phyloP scores from a whole-genome alignment of 2,113 vertebrate genomes.

The Bettongia penicillata region DNA sequence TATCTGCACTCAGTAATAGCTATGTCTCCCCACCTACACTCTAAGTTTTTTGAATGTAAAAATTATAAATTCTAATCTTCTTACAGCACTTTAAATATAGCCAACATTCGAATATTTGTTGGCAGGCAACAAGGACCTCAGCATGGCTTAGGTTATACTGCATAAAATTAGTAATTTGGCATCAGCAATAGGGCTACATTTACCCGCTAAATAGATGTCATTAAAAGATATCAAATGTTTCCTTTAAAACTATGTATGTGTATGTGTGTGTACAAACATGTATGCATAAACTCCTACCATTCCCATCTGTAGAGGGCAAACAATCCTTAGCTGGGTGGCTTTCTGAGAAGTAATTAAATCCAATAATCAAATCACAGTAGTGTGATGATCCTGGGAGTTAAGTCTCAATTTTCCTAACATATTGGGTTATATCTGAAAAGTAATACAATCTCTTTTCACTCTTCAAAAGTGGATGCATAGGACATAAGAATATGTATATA shows the following conservation, averaged over 20 bases:
- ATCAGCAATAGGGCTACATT: not conserved
- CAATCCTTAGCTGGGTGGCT: slow-evolving; percentile 25
- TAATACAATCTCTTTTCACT: slow-evolving; percentile 10
- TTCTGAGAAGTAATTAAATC: slow-evolving; percentile 53
- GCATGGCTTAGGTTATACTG: not conserved
- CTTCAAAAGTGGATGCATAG: slow-evolving; percentile 24
- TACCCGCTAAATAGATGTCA: not conserved
- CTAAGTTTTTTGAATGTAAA: not conserved
- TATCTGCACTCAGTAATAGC: not conserved
- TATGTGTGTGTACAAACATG: too few relatives aligned
- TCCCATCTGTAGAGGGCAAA: not conserved
- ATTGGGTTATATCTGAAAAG: slow-evolving; percentile 14
- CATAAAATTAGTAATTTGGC: not conserved
- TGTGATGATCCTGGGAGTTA: slow-evolving; percentile 12
- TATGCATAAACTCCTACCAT: not conserved
- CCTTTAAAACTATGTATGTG: not conserved
- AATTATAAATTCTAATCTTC: not conserved
- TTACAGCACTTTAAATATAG: not conserved
- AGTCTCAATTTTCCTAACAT: slow-evolving; percentile 24
- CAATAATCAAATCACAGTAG: slow-evolving; percentile 60
- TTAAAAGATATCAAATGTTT: not conserved
- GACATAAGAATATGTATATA: not conserved
- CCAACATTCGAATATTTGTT: not conserved
- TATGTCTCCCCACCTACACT: not conserved
- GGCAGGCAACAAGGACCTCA: not conserved